phyloP scores from a whole-genome alignment of 2,113 vertebrate genomes.

The Coptodon rendalli region DNA sequence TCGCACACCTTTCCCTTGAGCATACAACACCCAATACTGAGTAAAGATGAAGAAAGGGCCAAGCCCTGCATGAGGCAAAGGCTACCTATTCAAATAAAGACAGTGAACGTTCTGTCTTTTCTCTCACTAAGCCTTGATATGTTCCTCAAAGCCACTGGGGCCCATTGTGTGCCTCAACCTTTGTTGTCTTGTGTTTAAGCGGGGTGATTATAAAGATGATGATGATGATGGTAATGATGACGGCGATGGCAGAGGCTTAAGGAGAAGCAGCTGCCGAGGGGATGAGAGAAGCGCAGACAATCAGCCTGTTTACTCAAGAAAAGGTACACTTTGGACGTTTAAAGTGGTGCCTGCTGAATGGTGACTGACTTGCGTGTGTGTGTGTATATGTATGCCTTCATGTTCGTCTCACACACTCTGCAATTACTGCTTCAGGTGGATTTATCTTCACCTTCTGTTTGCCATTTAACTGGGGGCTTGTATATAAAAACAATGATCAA shows the following conservation, averaged over 20 bases:
- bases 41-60: conserved; percentile 69
- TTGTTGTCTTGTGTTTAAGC: conserved; percentile 66
- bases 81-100: conserved; percentile 59
- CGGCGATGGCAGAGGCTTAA: conserved; percentile 49
- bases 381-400: not conserved
- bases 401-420: conserved; percentile 6
- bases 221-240: conserved; percentile 54
- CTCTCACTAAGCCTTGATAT: conserved; percentile 63
- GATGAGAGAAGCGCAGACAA: conserved; percentile 57
- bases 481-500: not conserved
- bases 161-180: conserved; percentile 57
- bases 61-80: conserved; percentile 45
- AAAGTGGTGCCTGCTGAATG: conserved; percentile 54
- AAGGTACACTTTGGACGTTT: conserved; percentile 52
- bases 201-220: conserved; percentile 52
- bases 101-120: conserved; percentile 49
- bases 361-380: not conserved
- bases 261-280: conserved; percentile 68
- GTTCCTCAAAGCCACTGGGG: conserved; percentile 58
- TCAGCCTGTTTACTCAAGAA: conserved; percentile 64
- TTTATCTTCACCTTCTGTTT: not conserved
- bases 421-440: not conserved
- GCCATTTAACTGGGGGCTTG: not conserved
- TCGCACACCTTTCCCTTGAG: conserved; percentile 66
- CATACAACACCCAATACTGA: conserved; percentile 72